Base-by-base conservation (phyloP, 2,113 vertebrate genomes). In the Ictalurus punctatus region DNA sequence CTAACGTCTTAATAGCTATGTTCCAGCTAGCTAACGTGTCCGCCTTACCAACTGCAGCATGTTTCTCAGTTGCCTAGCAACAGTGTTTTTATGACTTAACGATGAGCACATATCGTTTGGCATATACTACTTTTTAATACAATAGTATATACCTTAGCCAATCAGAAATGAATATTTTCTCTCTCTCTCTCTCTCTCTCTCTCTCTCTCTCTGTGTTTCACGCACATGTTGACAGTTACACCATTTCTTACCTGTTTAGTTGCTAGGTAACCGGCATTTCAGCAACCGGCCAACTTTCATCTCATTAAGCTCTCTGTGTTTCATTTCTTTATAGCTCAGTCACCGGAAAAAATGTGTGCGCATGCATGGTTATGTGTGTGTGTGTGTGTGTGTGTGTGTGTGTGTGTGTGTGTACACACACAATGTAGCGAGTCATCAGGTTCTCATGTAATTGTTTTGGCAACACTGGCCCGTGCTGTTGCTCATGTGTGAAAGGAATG, bases 201-300 rank as follows among this genome's bases (percentile, higher is more conserved):
- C 91, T 87, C 30, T 87, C 63, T 61, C 56, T 58, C 69, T 90
- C 52, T 71, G 52, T 25, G 16, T 74, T 65, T 90, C 74, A 27
- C 89, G 82, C 27, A 48, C 17, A 40, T 61, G 34, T 69, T 87
- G 71, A 58, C 37, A 54, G 67, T 69, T 25, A 74, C 87, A 84
- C 61, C 19, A 40, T 78, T 1, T 37, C 58, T 67, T 89, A 92
- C 91, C 88, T 92, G 85, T 73, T 78, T 61, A 37, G 87, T 94
- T 94, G 89, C 93, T 92, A 91, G 90, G 91, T 90, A 91, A 93
- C 82, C n/a, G 83, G 73, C 37, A 88, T 27, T 82, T 92, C 88
- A 93, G 76, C 92, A 91, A 63, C 87, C 80, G 30, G 83, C 84
- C 52, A 90, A 82, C 83, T 90, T 65, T 90, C 27, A 37, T 92